Conservation (phyloP, 2,113 vertebrate genomes). For the Peromyscus maniculatus region DNA sequence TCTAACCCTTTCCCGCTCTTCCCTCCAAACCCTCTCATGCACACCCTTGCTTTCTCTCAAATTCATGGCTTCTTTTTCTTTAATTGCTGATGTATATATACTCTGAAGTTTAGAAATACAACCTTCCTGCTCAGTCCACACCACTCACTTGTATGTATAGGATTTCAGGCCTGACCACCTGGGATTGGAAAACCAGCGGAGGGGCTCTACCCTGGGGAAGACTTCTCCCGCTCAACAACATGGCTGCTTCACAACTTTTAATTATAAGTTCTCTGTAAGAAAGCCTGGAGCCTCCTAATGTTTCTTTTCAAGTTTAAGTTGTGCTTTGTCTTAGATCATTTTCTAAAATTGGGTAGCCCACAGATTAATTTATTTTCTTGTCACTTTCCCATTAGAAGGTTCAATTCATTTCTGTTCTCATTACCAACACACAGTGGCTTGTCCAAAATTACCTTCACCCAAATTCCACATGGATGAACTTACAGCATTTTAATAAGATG, state of each 20-base stretch:
- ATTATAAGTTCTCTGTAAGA: background rate
- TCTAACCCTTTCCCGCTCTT: background rate
- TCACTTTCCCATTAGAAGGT: conserved; percentile 64
- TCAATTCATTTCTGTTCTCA: conserved; percentile 74
- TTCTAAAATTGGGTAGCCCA: conserved; percentile 62
- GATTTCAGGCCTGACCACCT: background rate
- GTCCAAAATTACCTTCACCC: conserved; percentile 58
- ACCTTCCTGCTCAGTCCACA: background rate
- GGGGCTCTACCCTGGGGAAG: background rate
- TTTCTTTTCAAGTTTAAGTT: conserved; percentile 37
- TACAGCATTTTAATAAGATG: conserved; percentile 64
- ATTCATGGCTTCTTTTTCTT: background rate
- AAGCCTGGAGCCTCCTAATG: background rate
- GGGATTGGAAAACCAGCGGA: background rate
- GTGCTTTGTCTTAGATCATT: conserved; percentile 50
- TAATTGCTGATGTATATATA: background rate
- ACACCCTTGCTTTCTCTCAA: background rate
- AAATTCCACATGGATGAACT: conserved; percentile 57
- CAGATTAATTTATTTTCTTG: conserved; percentile 71
- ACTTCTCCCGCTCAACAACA: background rate
- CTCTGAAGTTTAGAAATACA: background rate
- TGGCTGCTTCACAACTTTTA: background rate
- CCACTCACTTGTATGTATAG: background rate
- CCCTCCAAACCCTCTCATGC: background rate
- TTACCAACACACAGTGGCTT: conserved; percentile 42